phyloP scores from a whole-genome alignment of 2,888 invertebrate genomes.

The Chymomyza fuscimana region DNA sequence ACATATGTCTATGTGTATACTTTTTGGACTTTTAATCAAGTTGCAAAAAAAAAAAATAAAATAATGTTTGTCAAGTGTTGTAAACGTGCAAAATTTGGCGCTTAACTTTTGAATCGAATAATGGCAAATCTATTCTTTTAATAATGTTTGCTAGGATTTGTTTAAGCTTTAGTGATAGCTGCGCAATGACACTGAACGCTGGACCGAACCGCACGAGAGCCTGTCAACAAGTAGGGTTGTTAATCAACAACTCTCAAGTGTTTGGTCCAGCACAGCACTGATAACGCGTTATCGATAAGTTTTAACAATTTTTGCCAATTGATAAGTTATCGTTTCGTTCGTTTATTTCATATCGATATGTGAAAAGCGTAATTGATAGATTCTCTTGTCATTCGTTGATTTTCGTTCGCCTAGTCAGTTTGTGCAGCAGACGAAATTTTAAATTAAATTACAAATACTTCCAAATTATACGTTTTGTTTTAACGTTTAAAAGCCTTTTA shows the following conservation, averaged over 20 bases:
- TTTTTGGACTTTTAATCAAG: background rate
- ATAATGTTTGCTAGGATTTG: constrained; percentile 17
- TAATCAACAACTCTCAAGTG: background rate
- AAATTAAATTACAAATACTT: too few species aligned
- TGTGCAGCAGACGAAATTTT: too few species aligned
- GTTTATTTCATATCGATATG: background rate
- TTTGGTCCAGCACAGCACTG: background rate
- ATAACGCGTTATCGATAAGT: background rate
- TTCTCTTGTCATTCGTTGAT: too few species aligned
- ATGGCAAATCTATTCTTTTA: constrained; percentile 22
- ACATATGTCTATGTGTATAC: constrained; percentile 6
- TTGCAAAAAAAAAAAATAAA: background rate
- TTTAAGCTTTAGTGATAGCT: constrained; percentile 20
- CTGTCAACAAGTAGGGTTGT: constrained; percentile 39
- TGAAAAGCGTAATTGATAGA: background rate
- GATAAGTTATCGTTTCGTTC: background rate
- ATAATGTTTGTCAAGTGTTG: constrained; percentile 12
- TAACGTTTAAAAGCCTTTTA: too few species aligned
- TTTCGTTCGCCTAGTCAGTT: too few species aligned
- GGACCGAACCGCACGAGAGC: constrained; percentile 64
- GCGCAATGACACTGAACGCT: constrained; percentile 25
- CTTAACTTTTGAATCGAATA: constrained; percentile 29
- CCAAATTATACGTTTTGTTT: too few species aligned
- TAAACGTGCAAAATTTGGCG: constrained; percentile 9
- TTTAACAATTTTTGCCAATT: background rate